These are phyloP conservation scores for Apamea crenata DNA, from an alignment of 2,888 invertebrate genomes.

Conservation along the genomic window DNA sequence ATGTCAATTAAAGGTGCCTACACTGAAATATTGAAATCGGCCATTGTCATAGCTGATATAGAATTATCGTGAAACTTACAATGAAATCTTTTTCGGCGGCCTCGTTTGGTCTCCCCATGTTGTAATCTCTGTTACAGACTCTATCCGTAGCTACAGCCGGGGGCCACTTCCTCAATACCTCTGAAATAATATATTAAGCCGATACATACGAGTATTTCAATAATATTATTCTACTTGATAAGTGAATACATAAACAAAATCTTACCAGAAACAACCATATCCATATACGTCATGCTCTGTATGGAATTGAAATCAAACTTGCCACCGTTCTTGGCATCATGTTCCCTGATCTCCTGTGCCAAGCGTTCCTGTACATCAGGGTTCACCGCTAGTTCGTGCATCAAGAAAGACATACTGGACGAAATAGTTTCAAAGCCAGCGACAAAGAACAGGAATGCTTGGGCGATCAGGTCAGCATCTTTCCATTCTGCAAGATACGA, in stretches of 20 bases:
- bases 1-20: not conserved
- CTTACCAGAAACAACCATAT: conserved; percentile 86
- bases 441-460: conserved; percentile 78
- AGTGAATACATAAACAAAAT: not conserved
- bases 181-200: conserved; percentile 62
- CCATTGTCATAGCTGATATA: no score
- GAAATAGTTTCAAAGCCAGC: conserved; percentile 80
- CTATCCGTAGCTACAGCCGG: conserved; percentile 84
- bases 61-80: conserved; percentile 29
- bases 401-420: conserved; percentile 72
- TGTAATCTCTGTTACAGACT: conserved; percentile 87
- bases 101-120: conserved; percentile 78
- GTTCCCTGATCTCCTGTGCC: conserved; percentile 74
- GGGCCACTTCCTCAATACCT: conserved; percentile 87
- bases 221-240: not conserved
- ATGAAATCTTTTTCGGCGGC: conserved; percentile 1
- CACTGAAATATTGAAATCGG: not conserved
- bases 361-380: conserved; percentile 77
- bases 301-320: conserved; percentile 85
- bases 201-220: not conserved
- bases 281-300: conserved; percentile 80
- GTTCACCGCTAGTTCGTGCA: conserved; percentile 78
- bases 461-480: conserved; percentile 75
- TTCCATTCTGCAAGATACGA: conserved; percentile 67
- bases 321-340: conserved; percentile 74